Percentiles rank a stretch among this genome's conserved stretches.
phyloP scores from a whole-genome alignment of 1,140 invertebrate species.

The Calosoma granatense region DNA sequence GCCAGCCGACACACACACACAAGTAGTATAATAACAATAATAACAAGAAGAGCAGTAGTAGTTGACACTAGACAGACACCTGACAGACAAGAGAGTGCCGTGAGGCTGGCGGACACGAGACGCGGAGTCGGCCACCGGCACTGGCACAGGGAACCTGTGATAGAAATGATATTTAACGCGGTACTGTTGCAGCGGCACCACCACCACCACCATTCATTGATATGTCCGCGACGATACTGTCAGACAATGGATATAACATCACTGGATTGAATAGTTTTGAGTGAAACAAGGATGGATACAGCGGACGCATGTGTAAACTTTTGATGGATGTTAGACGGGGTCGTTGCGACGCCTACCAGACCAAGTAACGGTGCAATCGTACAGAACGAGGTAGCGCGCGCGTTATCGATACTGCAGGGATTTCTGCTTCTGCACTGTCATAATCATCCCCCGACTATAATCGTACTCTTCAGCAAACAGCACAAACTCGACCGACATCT shows the following conservation, averaged over 20 bases:
- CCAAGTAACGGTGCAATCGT: constrained; percentile 5
- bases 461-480: not conserved
- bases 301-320: constrained; percentile 7
- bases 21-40: no score
- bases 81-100: no score
- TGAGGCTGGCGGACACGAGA: not conserved
- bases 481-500: no score
- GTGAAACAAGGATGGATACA: constrained; percentile 7
- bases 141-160: not conserved
- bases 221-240: constrained; percentile 7
- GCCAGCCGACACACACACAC: no score
- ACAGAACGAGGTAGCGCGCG: constrained; percentile 5
- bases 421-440: not conserved
- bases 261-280: constrained; percentile 5
- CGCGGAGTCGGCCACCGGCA: not conserved
- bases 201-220: constrained; percentile 2
- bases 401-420: constrained; percentile 4
- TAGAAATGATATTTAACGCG: not conserved
- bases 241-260: constrained; percentile 7
- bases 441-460: not conserved
- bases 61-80: no score
- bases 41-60: no score
- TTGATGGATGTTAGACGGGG: constrained; percentile 7
- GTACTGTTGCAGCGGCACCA: not conserved
- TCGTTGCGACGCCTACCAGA: constrained; percentile 1